These are phyloP conservation scores for Meghimatium bilineatum DNA, from an alignment of 2,888 invertebrate genomes.

Conservation along the genomic window DNA sequence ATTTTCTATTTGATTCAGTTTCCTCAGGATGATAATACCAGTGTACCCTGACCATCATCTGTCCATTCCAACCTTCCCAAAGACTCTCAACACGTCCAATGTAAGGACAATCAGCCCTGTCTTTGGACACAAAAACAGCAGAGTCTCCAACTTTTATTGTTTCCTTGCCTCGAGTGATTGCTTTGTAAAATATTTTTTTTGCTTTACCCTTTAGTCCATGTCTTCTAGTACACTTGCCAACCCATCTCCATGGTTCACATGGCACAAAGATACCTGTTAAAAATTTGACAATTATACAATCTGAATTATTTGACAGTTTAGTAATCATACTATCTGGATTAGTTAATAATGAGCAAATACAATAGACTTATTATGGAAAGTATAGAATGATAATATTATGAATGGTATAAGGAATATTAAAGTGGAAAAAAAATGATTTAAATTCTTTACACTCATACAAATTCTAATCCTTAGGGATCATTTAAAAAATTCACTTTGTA, in stretches of 20 bases:
- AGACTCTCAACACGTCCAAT: constrained; percentile 93
- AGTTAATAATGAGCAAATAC: no score
- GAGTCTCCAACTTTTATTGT: constrained; percentile 91
- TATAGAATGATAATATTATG: no score
- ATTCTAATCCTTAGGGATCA: no score
- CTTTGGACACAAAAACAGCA: constrained; percentile 95
- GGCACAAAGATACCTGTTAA: background rate
- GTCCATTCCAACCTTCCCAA: constrained; percentile 91
- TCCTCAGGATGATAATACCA: constrained; percentile 99
- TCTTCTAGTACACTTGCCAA: constrained; percentile 87
- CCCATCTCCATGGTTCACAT: constrained; percentile 90
- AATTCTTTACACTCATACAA: no score
- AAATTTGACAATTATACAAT: background rate
- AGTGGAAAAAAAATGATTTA: no score
- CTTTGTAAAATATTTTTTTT: constrained; percentile 86
- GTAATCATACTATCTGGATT: no score
- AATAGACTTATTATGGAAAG: no score
- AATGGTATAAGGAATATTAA: no score
- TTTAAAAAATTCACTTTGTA: no score
- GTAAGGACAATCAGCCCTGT: constrained; percentile 92
- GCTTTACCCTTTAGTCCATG: constrained; percentile 87
- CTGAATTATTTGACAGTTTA: no score
- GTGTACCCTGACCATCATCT: constrained; percentile 93
- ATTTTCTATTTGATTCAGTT: constrained; percentile 83
- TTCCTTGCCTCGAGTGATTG: constrained; percentile 91